A percentile compares a stretch with the other conserved stretches of the same genome.
phyloP scores from a whole-genome alignment of 1,140 invertebrate genomes.

The Apis cerana region DNA sequence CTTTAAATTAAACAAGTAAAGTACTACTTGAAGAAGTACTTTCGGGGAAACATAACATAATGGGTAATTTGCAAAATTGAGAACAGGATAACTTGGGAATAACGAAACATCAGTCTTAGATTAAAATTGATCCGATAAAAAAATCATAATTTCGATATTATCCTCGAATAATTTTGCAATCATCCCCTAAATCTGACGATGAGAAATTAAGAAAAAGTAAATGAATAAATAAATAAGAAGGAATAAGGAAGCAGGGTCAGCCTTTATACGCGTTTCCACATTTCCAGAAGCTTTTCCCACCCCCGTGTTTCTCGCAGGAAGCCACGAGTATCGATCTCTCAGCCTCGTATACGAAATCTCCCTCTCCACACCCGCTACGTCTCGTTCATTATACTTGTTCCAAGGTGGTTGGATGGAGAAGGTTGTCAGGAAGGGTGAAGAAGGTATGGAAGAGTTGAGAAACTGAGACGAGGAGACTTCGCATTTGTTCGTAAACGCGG shows the following conservation, averaged over 20 bases:
- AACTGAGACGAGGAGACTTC: background rate
- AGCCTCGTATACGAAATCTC: conserved; percentile 47
- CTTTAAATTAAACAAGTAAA: too few species aligned
- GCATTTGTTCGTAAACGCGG: conserved; percentile 35
- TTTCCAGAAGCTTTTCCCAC: conserved; percentile 22
- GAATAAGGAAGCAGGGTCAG: background rate
- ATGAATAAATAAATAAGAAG: background rate
- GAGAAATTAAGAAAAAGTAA: background rate
- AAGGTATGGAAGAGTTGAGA: background rate
- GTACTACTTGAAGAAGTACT: too few species aligned
- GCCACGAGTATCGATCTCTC: conserved; percentile 39
- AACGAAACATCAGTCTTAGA: too few species aligned
- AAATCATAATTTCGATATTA: too few species aligned
- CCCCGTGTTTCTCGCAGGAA: conserved; percentile 28
- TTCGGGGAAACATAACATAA: too few species aligned
- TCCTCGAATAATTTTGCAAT: too few species aligned
- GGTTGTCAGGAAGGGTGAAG: conserved; percentile 1
- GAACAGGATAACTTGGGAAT: too few species aligned
- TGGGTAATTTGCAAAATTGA: too few species aligned
- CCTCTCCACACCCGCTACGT: background rate
- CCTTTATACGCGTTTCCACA: conserved; percentile 19
- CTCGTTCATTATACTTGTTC: conserved; percentile 24
- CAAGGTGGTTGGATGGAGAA: background rate
- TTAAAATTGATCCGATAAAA: too few species aligned
- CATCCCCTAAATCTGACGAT: too few species aligned